Conservation (phyloP, 2,113 vertebrate genomes). For the Nestor notabilis region DNA sequence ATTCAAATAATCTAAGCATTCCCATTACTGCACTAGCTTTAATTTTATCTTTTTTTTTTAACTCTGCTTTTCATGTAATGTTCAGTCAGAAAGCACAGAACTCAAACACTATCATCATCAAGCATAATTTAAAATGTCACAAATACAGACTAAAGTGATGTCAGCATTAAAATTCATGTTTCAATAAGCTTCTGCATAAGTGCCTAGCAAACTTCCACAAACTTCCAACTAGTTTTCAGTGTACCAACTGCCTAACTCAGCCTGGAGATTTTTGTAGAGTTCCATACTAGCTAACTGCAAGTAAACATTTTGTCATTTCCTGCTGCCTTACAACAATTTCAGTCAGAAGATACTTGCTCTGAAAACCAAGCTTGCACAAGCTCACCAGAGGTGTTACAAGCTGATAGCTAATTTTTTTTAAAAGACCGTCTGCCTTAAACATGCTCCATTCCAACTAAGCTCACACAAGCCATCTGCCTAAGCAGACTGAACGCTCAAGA, state of each 20-base stretch:
- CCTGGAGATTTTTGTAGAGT: neutral
- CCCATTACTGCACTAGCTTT: neutral
- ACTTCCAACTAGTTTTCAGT: neutral
- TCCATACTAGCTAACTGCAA: neutral
- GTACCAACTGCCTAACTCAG: neutral
- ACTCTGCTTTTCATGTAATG: neutral
- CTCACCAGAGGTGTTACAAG: neutral
- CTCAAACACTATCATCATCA: neutral
- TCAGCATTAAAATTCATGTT: neutral
- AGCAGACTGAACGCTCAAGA: neutral
- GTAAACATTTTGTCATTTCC: constrained; percentile 15
- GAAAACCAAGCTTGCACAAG: neutral
- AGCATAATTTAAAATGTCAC: neutral
- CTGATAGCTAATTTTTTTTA: neutral
- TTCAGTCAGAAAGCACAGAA: neutral
- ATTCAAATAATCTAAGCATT: neutral
- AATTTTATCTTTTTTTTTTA: neutral
- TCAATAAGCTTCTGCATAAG: neutral
- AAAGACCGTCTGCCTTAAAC: neutral
- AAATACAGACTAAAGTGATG: neutral
- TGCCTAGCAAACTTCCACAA: neutral
- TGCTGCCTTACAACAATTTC: neutral
- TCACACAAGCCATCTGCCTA: neutral
- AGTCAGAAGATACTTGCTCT: neutral
- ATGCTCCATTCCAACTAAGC: neutral